Conservation (phyloP, 2,797 vertebrate species). For the Spizella passerina region DNA sequence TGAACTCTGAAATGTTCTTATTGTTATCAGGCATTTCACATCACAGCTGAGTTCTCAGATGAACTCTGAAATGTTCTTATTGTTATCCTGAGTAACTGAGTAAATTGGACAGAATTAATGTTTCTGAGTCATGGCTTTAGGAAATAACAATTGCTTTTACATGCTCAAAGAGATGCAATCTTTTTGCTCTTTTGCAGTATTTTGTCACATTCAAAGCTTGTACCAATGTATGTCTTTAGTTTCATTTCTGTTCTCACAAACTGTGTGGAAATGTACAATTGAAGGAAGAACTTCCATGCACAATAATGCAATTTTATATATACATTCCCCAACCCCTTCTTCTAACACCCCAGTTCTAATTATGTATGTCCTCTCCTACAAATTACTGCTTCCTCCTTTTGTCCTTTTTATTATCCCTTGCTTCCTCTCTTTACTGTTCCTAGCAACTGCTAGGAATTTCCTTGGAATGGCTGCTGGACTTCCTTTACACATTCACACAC, state of each 20-base stretch:
- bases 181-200: not conserved
- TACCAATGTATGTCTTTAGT: not conserved
- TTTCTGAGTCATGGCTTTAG: not conserved
- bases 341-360: not conserved
- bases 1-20: not conserved
- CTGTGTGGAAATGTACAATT: not conserved
- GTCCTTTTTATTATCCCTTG: not conserved
- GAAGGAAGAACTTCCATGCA: not conserved
- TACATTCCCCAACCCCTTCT: rapidly evolving
- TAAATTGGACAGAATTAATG: not conserved
- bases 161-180: not conserved
- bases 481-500: not conserved
- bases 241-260: not conserved
- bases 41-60: not conserved
- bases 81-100: not conserved
- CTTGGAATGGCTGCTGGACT: not conserved
- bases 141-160: not conserved
- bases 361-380: not conserved
- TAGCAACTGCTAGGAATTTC: not conserved
- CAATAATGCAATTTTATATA: not conserved
- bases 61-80: not conserved
- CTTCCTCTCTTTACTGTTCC: not conserved
- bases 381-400: not conserved
- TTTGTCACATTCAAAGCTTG: not conserved
- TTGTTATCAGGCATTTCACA: not conserved